phyloP scores from a whole-genome alignment of 2,113 vertebrate genomes.

The Chlorodrepanis virens region DNA sequence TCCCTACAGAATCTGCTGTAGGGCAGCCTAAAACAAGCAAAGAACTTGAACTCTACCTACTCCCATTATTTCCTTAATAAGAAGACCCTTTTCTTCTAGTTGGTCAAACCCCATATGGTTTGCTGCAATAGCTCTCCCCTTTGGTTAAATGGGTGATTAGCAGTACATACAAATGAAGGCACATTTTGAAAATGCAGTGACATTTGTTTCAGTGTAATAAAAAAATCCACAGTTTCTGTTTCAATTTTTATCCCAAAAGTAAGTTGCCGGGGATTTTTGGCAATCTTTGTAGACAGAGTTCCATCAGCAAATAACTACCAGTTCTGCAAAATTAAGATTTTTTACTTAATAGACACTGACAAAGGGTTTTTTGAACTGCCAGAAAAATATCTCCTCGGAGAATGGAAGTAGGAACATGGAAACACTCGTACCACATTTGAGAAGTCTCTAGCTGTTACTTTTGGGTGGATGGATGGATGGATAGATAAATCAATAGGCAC shows the following conservation, averaged over 20 bases:
- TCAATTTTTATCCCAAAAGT: neutral
- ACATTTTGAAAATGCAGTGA: neutral
- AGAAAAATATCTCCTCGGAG: neutral
- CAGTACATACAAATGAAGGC: neutral
- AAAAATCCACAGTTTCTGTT: neutral
- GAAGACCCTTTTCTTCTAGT: neutral
- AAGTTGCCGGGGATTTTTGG: neutral
- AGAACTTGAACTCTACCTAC: neutral
- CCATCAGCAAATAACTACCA: neutral
- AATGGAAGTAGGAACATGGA: neutral
- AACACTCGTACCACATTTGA: neutral
- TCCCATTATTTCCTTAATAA: neutral
- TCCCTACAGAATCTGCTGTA: neutral
- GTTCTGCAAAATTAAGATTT: constrained; percentile 26
- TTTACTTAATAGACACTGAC: neutral
- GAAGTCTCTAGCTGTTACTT: constrained; percentile 9
- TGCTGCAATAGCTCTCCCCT: neutral
- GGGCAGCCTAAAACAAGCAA: neutral
- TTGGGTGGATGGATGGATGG: neutral
- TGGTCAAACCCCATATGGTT: neutral
- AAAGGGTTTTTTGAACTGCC: neutral
- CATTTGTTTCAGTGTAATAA: neutral
- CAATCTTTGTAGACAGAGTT: neutral
- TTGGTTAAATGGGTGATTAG: neutral
- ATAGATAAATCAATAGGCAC: neutral